Base-by-base conservation (phyloP, 2,888 invertebrate species). In the Tipula helvola region DNA sequence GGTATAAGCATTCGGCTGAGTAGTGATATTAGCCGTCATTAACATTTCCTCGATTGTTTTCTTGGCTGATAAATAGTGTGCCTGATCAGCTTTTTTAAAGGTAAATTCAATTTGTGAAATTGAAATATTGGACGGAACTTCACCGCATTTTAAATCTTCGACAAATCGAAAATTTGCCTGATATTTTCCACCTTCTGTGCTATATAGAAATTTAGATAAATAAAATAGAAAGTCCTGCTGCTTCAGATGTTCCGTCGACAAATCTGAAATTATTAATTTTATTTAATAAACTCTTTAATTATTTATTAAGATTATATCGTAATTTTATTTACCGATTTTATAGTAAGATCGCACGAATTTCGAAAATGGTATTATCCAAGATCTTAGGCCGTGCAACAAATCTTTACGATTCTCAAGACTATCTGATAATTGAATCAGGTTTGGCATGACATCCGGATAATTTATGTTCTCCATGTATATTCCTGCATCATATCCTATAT, bases 11-110 rank as follows among this genome's bases (percentile, higher is more conserved):
- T 93, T 94, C 3, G 93, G 92, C 4, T 93, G 92, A 87, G 96
- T 92, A 87, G 96, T 92, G 87, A 96, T 93, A 89, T 94, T 93
- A 0, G 93, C 91, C 7, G 92, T 90, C 87, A 93, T 92, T 0
- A 94, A 93, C 16, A 95, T 89, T 86, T 91, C 88, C 90, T 94
- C 94, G 0, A 94, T 92, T 87, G 91, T 90, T 89, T 95, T 94
- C 96, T 96, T 96, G 0, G 95, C 96, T 1, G 95, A 95, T 87
- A 96, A 92, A 91, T 96, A 95, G 88, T 95, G 93, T 88, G 95
- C 93, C 47, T 93, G 92, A 0, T 96, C 95, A 0, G 94, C 93
- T 88, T 90, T 92, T 41, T 91, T 91, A 89, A 95, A 95, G 86
- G 92, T 93, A 89, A 96, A 95, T 87, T 94, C 92, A 88, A 96